Percentiles rank a stretch among this genome's conserved stretches.
These are phyloP conservation scores for Branchellion lobata DNA, from an alignment of 2,888 invertebrate genomes.

Conservation along the genomic window DNA sequence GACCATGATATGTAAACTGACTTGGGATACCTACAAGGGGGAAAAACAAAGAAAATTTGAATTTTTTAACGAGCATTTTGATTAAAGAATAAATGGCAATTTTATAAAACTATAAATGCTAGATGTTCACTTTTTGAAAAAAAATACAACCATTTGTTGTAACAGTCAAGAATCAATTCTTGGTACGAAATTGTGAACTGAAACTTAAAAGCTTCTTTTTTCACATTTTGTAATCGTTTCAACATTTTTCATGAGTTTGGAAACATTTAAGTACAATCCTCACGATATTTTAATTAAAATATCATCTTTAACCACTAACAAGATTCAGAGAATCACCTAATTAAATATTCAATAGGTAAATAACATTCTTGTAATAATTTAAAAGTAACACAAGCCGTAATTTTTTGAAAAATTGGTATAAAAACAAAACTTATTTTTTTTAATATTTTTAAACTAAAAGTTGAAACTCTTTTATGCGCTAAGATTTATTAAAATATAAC, in stretches of 20 bases:
- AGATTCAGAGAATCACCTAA: no score
- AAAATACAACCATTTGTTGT: slow-evolving; percentile 79
- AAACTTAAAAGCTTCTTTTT: slow-evolving; percentile 96
- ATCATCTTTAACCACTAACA: no score
- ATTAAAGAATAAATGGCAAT: neutral
- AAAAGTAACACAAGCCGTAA: no score
- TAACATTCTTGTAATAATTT: no score
- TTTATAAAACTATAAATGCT: neutral
- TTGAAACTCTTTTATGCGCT: no score
- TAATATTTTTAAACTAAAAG: no score
- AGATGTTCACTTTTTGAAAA: neutral
- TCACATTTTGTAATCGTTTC: slow-evolving; percentile 93
- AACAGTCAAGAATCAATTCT: slow-evolving; percentile 84
- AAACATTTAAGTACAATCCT: no score
- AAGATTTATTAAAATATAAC: no score
- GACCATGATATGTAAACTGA: slow-evolving; percentile 89
- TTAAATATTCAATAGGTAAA: no score
- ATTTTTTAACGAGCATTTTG: neutral
- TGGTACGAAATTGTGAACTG: slow-evolving; percentile 95
- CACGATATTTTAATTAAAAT: no score
- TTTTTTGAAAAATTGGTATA: no score
- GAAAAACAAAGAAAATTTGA: neutral
- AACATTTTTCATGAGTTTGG: slow-evolving; percentile 67
- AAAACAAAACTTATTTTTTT: no score
- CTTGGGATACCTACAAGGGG: slow-evolving; percentile 73